Percentiles rank a stretch among this genome's conserved stretches.
Evolutionary conservation across 2,113 vertebrate species (phyloP).

Genomic region (Nibea coibor): DNA sequence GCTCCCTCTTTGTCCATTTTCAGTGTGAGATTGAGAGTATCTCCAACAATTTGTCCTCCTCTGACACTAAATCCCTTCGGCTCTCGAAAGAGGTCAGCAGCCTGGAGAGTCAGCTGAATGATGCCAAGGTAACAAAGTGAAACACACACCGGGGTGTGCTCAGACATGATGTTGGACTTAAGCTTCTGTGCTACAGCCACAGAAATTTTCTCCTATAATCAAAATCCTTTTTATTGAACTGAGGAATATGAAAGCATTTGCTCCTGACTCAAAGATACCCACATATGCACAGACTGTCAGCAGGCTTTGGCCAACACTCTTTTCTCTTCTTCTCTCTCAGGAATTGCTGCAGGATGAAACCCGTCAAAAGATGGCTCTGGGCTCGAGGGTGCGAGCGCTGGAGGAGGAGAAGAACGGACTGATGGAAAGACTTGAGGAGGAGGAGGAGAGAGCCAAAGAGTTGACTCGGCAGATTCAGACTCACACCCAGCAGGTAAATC

Average conservation of each 20-base stretch:
- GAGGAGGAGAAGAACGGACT: slow-evolving; percentile 88
- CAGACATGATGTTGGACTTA: not conserved
- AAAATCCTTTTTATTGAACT: not conserved
- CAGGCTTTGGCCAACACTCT: not conserved
- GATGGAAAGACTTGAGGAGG: slow-evolving; percentile 90
- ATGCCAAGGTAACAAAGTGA: slow-evolving; percentile 85
- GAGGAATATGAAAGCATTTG: not conserved
- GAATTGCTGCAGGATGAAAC: slow-evolving; percentile 92
- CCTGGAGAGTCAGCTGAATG: slow-evolving; percentile 88
- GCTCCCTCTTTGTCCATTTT: slow-evolving; percentile 11
- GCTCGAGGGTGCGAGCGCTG: slow-evolving; percentile 86
- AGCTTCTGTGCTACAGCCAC: not conserved
- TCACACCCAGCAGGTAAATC: slow-evolving; percentile 82
- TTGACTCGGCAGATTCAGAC: slow-evolving; percentile 85
- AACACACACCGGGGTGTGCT: slow-evolving; percentile 3
- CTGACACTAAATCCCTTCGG: slow-evolving; percentile 87
- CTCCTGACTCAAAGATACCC: not conserved
- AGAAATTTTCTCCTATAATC: not conserved
- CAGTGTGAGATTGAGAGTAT: slow-evolving; percentile 89
- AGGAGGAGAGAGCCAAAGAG: slow-evolving; percentile 84
- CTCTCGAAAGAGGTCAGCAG: slow-evolving; percentile 89
- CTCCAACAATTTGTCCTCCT: slow-evolving; percentile 81
- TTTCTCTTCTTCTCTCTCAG: slow-evolving; percentile 66
- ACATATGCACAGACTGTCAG: not conserved
- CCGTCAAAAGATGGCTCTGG: slow-evolving; percentile 87